Conservation (phyloP, 2,797 vertebrate genomes). For the Holocentrus rufus region DNA sequence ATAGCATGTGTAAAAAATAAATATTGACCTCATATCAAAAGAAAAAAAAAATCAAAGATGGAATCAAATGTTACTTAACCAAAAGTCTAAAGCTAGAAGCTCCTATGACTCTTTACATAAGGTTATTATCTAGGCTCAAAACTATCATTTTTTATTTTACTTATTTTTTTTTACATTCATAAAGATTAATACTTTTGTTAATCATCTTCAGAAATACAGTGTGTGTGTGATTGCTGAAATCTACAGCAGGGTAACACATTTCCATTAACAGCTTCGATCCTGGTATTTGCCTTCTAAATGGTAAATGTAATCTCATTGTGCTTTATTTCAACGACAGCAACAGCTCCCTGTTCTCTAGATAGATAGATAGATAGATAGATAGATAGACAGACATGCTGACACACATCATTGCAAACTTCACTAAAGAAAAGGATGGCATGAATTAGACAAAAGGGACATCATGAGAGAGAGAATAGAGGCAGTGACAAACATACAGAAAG, state of each 20-base stretch:
- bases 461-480: slow-evolving; percentile 20
- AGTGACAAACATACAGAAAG: slow-evolving; percentile 38
- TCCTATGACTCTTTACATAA: slow-evolving; percentile 36
- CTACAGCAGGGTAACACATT: slow-evolving; percentile 25
- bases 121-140: slow-evolving; percentile 17
- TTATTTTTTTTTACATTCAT: slow-evolving; percentile 59
- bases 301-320: slow-evolving; percentile 46
- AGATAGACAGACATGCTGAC: slow-evolving; percentile 33
- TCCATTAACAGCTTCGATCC: slow-evolving; percentile 4
- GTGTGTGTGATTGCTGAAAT: slow-evolving; percentile 33
- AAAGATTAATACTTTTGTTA: slow-evolving; percentile 47
- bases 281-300: slow-evolving; percentile 3
- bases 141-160: no score
- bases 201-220: slow-evolving; percentile 40
- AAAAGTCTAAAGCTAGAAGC: slow-evolving; percentile 26
- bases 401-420: no score
- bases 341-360: slow-evolving; percentile 4
- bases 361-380: slow-evolving; percentile 31
- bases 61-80: slow-evolving; percentile 49
- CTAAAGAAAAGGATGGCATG: no score
- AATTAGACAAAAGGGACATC: no score
- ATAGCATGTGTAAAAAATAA: slow-evolving; percentile 59
- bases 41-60: slow-evolving; percentile 29
- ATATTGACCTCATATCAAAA: slow-evolving; percentile 55
- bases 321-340: slow-evolving; percentile 18